Base-by-base conservation (phyloP, 2,797 vertebrate species). In the Nyctalus aviator region DNA sequence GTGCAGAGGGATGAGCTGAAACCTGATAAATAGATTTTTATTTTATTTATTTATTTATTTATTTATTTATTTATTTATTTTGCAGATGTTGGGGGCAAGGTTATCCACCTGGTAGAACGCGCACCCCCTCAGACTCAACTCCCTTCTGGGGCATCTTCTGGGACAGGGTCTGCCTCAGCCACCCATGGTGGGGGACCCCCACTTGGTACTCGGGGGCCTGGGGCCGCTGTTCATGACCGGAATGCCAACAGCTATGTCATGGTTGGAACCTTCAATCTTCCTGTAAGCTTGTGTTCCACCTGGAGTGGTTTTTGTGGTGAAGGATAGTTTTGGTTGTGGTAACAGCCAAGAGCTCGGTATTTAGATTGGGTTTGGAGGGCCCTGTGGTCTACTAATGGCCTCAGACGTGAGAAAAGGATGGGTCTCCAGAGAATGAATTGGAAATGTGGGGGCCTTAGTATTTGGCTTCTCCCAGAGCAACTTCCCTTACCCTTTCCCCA, bases 201-300 rank as follows among this genome's bases (percentile, higher is more conserved):
- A 8, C 83, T 97, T 96, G 98, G 98, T 84, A 79, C 96, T 53
- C 96, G 98, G 50, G 98, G 97, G 1, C 83, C 97, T 30, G 98
- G 97, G 25, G 98, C 98, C 68, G 98, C 98, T n/a, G 98, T 98
- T 27, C 99, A 99, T 3, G 99, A 99, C 96, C 99, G 99, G 86
- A 99, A 99, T 8, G 99, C 99, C 91, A 99, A 99, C 98, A 99
- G 99, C 98, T 99, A 99, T 64, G 99, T 99, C 81, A 99, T 99
- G 99, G 98, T 99, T 75, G 99, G 99, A 90, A 99, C 99, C 84
- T 99, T 99, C 98, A 99, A 99, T 97, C 98, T 99, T 73, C 99
- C 99, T 14, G 98, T 99, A 96, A 99, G 99, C 97, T 98, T 98
- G 98, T 95, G 98, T 99, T 96, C 68, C 57, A 81, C 97, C 96